These are phyloP conservation scores for Oxyura jamaicensis DNA, from an alignment of 2,113 vertebrate genomes.

Conservation along the genomic window DNA sequence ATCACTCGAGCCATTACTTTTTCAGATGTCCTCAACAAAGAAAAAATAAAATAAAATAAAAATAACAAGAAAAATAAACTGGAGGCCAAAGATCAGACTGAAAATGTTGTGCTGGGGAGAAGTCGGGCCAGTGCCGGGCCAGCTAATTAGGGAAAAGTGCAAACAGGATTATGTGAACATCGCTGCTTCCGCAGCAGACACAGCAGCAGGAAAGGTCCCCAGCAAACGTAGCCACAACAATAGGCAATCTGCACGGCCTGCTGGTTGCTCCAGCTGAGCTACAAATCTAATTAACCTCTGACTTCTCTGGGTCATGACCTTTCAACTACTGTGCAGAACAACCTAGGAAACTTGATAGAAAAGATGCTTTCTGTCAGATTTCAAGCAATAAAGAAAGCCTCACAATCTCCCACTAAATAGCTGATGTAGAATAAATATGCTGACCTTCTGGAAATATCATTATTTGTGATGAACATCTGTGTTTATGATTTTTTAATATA, in stretches of 20 bases:
- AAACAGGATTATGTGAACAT: neutral
- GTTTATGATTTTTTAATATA: neutral
- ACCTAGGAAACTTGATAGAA: neutral
- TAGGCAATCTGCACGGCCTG: neutral
- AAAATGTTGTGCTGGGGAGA: neutral
- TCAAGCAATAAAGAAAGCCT: neutral
- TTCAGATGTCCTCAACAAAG: neutral
- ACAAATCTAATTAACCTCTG: constrained; percentile 60
- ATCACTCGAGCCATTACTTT: neutral
- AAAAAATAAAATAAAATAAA: too few species aligned
- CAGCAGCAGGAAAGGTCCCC: neutral
- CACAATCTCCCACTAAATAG: neutral
- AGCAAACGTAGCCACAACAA: constrained; percentile 24
- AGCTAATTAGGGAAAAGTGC: neutral
- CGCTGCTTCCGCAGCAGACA: neutral
- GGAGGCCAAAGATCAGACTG: neutral
- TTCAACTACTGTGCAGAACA: constrained; percentile 7
- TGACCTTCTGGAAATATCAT: neutral
- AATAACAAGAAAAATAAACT: neutral
- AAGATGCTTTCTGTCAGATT: neutral
- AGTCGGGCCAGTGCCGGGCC: neutral
- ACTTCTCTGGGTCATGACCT: neutral
- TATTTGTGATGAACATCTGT: neutral
- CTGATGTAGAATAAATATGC: neutral
- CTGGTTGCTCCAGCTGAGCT: constrained; percentile 33